These are phyloP conservation scores for roundworm (Caenorhabditis elegans) DNA, from an alignment of 1,140 invertebrate genomes.

Conservation along the genomic window DNA sequence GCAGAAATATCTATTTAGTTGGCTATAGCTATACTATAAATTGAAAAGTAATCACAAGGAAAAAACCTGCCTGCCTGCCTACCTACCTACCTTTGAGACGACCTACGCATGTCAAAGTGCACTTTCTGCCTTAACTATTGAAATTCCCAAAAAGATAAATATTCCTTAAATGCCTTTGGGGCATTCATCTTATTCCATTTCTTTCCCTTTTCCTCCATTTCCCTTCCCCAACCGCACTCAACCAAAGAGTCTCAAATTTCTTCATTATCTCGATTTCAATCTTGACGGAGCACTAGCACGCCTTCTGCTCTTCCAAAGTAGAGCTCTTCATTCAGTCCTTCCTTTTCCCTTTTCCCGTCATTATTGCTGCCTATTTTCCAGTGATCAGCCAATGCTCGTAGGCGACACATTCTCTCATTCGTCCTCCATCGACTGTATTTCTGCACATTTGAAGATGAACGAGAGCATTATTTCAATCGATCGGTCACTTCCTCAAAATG, in stretches of 20 bases:
- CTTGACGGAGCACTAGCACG: constrained; percentile 16
- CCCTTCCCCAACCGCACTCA: background rate
- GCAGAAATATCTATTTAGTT: too few species aligned
- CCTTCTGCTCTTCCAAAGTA: background rate
- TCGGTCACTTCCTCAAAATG: background rate
- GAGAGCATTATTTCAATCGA: background rate
- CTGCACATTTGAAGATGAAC: constrained; percentile 21
- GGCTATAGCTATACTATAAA: too few species aligned
- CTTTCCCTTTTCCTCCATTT: background rate
- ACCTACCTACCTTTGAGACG: too few species aligned
- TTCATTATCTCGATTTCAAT: constrained; percentile 33
- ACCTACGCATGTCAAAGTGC: too few species aligned
- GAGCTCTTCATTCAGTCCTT: background rate
- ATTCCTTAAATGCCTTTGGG: background rate
- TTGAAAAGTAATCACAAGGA: too few species aligned
- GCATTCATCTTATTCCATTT: background rate
- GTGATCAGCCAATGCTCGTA: constrained; percentile 44
- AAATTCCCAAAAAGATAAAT: too few species aligned
- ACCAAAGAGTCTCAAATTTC: constrained; percentile 25
- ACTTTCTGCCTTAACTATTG: too few species aligned
- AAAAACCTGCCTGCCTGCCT: too few species aligned
- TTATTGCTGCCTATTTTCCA: background rate
- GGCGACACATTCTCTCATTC: constrained; percentile 42
- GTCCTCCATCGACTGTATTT: constrained; percentile 15
- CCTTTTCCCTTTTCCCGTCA: background rate